Conservation (phyloP, 2,888 invertebrate genomes). For the Melikaiella ostensackeni region DNA sequence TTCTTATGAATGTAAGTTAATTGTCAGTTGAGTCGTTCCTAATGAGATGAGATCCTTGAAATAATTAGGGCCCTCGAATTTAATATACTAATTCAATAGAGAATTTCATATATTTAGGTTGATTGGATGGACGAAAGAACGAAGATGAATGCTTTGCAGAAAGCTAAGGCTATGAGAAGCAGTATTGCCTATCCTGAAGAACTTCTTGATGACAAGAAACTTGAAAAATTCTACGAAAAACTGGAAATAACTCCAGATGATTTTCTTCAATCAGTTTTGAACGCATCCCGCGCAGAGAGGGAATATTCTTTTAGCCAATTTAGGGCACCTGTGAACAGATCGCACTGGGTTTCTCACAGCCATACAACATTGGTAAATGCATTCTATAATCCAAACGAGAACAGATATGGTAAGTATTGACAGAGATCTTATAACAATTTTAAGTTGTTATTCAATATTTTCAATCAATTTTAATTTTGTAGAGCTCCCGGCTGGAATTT, state of each 20-base stretch:
- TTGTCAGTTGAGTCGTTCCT: not conserved
- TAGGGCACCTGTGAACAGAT: slow-evolving; percentile 78
- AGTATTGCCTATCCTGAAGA: slow-evolving; percentile 97
- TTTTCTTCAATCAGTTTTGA: slow-evolving; percentile 78
- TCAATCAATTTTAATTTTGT: not conserved
- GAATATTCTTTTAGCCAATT: slow-evolving; percentile 78
- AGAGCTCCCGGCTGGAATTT: slow-evolving; percentile 86
- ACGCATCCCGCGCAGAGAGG: slow-evolving; percentile 78
- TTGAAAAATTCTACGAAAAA: slow-evolving; percentile 86
- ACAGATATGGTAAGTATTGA: slow-evolving; percentile 79
- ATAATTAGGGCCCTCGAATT: not conserved
- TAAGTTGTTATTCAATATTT: not conserved
- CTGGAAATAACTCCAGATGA: slow-evolving; percentile 75
- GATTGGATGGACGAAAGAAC: slow-evolving; percentile 97
- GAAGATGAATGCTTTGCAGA: slow-evolving; percentile 85
- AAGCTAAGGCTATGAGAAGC: slow-evolving; percentile 89
- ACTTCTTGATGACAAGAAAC: slow-evolving; percentile 88
- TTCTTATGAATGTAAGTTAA: slow-evolving; percentile 81
- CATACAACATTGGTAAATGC: slow-evolving; percentile 79
- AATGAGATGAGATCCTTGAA: not conserved
- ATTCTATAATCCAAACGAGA: slow-evolving; percentile 79
- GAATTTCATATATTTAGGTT: slow-evolving; percentile 72
- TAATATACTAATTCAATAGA: not conserved
- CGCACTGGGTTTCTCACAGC: slow-evolving; percentile 79
- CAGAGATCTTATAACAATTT: not conserved